Percentiles rank a stretch among this genome's conserved stretches.
Conservation (phyloP, 1,140 invertebrate species). For the Melitaea cinxia region DNA sequence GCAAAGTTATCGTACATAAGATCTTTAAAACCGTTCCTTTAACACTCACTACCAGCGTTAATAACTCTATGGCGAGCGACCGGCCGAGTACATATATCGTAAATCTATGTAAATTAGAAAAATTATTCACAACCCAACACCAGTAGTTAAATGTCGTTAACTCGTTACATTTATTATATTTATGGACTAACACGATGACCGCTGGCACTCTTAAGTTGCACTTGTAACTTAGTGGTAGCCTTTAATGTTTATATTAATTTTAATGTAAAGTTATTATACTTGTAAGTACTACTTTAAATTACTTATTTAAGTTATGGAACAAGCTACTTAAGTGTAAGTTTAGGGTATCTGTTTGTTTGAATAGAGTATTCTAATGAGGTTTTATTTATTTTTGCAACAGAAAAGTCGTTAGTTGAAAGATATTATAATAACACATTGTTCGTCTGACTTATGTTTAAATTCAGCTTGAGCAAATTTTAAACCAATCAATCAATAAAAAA, state of each 20-base stretch:
- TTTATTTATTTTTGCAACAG: too few species aligned
- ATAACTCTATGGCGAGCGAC: background rate
- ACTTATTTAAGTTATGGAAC: too few species aligned
- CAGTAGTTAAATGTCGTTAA: slow-evolving; percentile 38
- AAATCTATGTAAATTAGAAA: slow-evolving; percentile 38
- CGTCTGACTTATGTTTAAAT: too few species aligned
- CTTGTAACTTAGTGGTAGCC: slow-evolving; percentile 8
- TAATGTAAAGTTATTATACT: background rate
- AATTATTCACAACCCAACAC: slow-evolving; percentile 40
- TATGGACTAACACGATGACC: slow-evolving; percentile 18
- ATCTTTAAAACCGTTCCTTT: background rate
- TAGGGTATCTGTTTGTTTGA: too few species aligned
- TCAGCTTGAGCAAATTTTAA: too few species aligned
- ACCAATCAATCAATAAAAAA: too few species aligned
- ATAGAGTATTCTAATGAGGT: too few species aligned
- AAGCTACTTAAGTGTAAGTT: too few species aligned
- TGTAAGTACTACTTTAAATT: background rate
- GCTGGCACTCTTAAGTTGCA: slow-evolving; percentile 19
- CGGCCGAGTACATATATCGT: slow-evolving; percentile 23
- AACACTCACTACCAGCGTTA: background rate
- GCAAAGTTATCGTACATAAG: background rate
- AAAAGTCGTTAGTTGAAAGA: too few species aligned
- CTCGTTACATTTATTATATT: slow-evolving; percentile 34
- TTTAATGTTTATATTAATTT: slow-evolving; percentile 18
- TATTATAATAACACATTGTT: too few species aligned